Base-by-base conservation (phyloP, 2,888 invertebrate species). In the Pteria penguin region DNA sequence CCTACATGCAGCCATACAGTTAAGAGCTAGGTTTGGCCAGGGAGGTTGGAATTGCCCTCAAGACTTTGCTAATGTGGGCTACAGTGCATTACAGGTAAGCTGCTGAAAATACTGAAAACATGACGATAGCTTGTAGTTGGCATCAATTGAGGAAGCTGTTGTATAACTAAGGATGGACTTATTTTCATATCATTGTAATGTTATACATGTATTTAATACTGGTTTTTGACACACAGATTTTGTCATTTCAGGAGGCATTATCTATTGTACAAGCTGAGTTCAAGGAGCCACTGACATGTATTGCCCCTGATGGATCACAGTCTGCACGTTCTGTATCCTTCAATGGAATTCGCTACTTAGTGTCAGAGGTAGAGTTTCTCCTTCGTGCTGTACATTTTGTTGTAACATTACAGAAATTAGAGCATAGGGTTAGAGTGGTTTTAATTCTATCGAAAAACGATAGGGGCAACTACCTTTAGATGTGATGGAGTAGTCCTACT, bases 21-120 rank as follows among this genome's bases (percentile, higher is more conserved):
- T 91, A 11, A 75, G 92, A 57, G 86, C 90, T n/a, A 81, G 91
- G 32, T 90, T 87, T 77, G 88, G 88, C 11, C 75, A 81, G 27
- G 90, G 86, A n/a, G 92, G 91, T n/a, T 92, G 91, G 90, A 91
- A 90, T 72, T 75, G 73, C 29, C 90, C 91, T 0, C 68, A 81
- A n/a, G 89, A 90, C 68, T 88, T 92, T 79, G 60, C 61, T 1
- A 81, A 85, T 36, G 85, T 91, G 29, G 88, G 90, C 45, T 86
- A 85, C 79, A 80, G 80, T 32, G 90, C 91, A 68, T 82, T 92
- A 22, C 82, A 82, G 82, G 84, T 83, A 76, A 45, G 29, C 31
- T n/a, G n/a, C n/a, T n/a, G n/a, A n/a, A n/a, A n/a, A n/a, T n/a
- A n/a, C n/a, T n/a, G n/a, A n/a, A n/a, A n/a, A n/a, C n/a, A n/a